Conservation (phyloP, 2,888 invertebrate species). For the Anodontia alba region DNA sequence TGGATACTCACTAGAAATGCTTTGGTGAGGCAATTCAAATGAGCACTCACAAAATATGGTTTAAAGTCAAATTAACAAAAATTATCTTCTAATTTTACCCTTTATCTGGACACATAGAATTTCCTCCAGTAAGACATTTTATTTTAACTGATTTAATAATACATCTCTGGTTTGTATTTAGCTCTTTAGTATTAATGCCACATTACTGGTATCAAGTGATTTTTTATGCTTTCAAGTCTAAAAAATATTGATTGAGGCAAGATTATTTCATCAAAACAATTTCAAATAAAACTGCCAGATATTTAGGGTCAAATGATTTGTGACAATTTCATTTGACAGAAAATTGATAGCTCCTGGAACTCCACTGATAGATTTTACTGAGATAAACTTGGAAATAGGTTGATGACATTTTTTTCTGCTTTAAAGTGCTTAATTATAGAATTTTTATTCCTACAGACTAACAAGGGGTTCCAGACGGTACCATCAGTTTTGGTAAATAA, state of each 20-base stretch:
- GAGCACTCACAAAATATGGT: no score
- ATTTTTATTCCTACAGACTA: no score
- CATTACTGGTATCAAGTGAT: conserved; percentile 9
- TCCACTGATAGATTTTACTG: conserved; percentile 2
- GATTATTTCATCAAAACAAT: conserved; percentile 20
- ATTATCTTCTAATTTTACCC: no score
- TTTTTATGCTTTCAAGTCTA: conserved; percentile 11
- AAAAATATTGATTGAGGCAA: conserved; percentile 3
- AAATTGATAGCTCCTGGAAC: neutral
- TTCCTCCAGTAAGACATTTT: neutral
- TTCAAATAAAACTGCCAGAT: conserved; percentile 1
- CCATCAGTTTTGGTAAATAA: no score
- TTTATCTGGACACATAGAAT: no score
- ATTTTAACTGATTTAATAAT: conserved; percentile 11
- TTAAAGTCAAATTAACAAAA: no score
- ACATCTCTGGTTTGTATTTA: neutral
- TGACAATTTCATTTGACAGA: conserved; percentile 20
- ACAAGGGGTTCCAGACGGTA: no score
- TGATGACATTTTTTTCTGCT: neutral
- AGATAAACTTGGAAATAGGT: neutral
- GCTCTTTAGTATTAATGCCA: neutral
- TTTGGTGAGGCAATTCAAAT: no score
- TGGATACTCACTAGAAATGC: no score
- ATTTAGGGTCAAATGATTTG: conserved; percentile 14
- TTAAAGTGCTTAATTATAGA: no score